Conservation (phyloP, 2,888 invertebrate species). For the Argynnis bischoffii region DNA sequence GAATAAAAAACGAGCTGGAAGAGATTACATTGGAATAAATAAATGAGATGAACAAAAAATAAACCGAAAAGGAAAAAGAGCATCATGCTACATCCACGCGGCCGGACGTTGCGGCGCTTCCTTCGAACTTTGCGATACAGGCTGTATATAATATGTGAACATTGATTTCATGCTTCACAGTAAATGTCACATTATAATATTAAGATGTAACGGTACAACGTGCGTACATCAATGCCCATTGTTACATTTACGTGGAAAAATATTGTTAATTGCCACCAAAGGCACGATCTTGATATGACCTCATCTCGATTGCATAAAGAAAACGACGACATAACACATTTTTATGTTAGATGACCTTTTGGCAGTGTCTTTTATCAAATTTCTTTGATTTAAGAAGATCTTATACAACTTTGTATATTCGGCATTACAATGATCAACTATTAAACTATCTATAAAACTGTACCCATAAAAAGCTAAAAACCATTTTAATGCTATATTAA, state of each 20-base stretch:
- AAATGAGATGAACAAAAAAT: conserved; percentile 83
- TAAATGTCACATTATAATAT: conserved; percentile 6
- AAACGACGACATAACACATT: conserved; percentile 63
- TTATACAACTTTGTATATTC: not conserved
- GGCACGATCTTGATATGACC: conserved; percentile 56
- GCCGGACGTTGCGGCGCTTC: conserved; percentile 82
- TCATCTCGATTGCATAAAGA: conserved; percentile 60
- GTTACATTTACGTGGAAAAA: conserved; percentile 47
- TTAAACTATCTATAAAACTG: too few relatives aligned
- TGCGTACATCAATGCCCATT: conserved; percentile 42
- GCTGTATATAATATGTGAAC: conserved; percentile 47
- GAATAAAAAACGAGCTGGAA: conserved; percentile 82
- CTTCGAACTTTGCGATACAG: conserved; percentile 73
- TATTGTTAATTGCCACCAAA: conserved; percentile 54
- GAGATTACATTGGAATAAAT: conserved; percentile 84
- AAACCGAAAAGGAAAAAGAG: conserved; percentile 77
- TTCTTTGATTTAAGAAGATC: not conserved
- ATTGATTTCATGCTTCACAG: conserved; percentile 3
- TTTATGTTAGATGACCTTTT: conserved; percentile 33
- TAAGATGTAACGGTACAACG: conserved; percentile 15
- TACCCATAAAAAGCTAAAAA: too few relatives aligned
- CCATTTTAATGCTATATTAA: too few relatives aligned
- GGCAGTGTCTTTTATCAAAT: not conserved
- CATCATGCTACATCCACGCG: conserved; percentile 80
- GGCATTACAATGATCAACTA: too few relatives aligned